phyloP scores from a whole-genome alignment of 2,888 invertebrate genomes.

The Diadegma fenestrale region DNA sequence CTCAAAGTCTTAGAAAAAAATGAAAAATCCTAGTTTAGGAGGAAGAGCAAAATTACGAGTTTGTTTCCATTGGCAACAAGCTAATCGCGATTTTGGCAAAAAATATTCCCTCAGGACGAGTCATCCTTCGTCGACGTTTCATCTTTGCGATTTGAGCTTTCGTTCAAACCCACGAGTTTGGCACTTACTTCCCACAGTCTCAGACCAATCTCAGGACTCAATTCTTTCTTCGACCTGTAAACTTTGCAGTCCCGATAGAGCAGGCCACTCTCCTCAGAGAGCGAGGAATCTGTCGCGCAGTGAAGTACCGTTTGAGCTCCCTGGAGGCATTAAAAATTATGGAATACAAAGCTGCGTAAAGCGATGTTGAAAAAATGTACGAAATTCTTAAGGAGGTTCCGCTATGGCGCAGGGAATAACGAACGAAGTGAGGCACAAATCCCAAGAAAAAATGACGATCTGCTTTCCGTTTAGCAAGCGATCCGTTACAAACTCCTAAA shows the following conservation, averaged over 20 bases:
- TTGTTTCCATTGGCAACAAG: not conserved
- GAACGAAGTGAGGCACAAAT: no score
- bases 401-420: no score
- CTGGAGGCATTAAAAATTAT: conserved; percentile 84
- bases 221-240: conserved; percentile 87
- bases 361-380: not conserved
- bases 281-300: conserved; percentile 89
- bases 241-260: conserved; percentile 91
- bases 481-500: no score
- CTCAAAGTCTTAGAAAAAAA: not conserved
- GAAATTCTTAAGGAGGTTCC: not conserved
- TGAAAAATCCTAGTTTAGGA: not conserved
- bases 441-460: no score
- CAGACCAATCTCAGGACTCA: conserved; percentile 88
- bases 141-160: conserved; percentile 45
- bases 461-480: no score
- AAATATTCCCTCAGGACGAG: conserved; percentile 16
- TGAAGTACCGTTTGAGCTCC: conserved; percentile 92
- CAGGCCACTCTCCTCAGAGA: conserved; percentile 89
- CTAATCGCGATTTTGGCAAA: not conserved
- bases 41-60: not conserved
- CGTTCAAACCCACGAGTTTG: conserved; percentile 84
- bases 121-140: not conserved
- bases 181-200: conserved; percentile 91
- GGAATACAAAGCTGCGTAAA: conserved; percentile 12